Evolutionary conservation across 2,888 invertebrate species (phyloP).

Genomic region (Acronicta alni): DNA sequence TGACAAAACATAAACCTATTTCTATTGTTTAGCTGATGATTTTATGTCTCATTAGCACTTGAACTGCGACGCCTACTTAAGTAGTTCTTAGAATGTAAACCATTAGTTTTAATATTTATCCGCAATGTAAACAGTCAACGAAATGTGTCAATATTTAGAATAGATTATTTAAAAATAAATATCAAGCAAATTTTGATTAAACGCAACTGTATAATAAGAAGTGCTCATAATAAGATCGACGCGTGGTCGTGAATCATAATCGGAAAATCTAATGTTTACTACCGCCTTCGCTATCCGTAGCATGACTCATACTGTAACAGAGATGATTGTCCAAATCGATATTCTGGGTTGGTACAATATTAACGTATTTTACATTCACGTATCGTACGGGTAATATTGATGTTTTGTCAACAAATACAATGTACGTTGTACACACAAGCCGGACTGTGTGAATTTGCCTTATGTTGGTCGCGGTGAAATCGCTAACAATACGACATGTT

Average conservation of each 20-base stretch:
- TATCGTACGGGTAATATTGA: conserved; percentile 21
- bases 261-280: conserved; percentile 50
- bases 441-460: conserved; percentile 21
- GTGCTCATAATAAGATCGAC: conserved; percentile 28
- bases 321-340: conserved; percentile 44
- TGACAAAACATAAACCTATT: conserved; percentile 33
- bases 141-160: conserved; percentile 33
- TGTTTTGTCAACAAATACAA: conserved; percentile 47
- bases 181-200: background rate
- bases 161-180: conserved; percentile 31
- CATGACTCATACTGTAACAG: conserved; percentile 46
- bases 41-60: conserved; percentile 43
- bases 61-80: conserved; percentile 33
- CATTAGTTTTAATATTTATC: conserved; percentile 40
- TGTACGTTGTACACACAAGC: conserved; percentile 19
- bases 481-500: conserved; percentile 62
- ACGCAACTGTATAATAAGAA: conserved; percentile 16
- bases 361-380: conserved; percentile 35
- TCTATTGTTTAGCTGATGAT: conserved; percentile 39
- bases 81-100: conserved; percentile 49
- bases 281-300: conserved; percentile 41
- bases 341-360: conserved; percentile 26
- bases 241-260: conserved; percentile 54
- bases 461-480: conserved; percentile 55
- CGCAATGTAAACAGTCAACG: conserved; percentile 39